These are phyloP conservation scores for Orcinus orca DNA, from an alignment of 2,113 vertebrate genomes.

Conservation along the genomic window DNA sequence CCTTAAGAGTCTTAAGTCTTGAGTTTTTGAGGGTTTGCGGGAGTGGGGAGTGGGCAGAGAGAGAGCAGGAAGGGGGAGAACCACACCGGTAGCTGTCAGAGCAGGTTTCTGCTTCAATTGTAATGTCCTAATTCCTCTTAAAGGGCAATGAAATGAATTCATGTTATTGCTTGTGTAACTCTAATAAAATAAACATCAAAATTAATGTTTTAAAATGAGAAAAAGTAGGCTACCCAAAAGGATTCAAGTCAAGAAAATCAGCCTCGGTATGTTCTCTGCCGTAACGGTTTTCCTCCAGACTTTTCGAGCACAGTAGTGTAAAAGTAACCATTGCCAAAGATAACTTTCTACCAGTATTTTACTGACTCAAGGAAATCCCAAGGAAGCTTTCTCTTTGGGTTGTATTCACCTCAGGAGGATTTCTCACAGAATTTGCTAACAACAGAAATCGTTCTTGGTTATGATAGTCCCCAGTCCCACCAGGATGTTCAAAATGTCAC, in stretches of 20 bases:
- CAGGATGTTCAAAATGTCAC: slow-evolving; percentile 53
- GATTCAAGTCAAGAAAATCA: background rate
- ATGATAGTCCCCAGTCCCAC: slow-evolving; percentile 32
- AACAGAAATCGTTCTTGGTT: slow-evolving; percentile 64
- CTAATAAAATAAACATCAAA: background rate
- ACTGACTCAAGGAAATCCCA: slow-evolving; percentile 56
- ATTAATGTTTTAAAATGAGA: background rate
- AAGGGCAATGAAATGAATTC: background rate
- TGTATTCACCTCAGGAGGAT: slow-evolving; percentile 9
- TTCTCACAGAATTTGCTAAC: slow-evolving; percentile 57
- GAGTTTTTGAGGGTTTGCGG: background rate
- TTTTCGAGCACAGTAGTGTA: background rate
- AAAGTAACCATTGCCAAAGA: slow-evolving; percentile 18
- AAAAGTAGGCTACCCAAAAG: background rate
- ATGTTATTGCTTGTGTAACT: background rate
- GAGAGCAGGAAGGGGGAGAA: background rate
- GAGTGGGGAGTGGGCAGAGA: too few relatives aligned
- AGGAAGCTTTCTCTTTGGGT: background rate
- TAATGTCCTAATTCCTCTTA: background rate
- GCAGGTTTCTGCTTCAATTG: background rate
- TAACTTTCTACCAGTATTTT: background rate
- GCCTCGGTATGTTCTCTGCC: background rate
- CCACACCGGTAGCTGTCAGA: background rate
- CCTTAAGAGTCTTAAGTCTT: background rate
- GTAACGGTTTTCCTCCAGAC: background rate